Percentiles rank a stretch among this genome's conserved stretches.
Evolutionary conservation across 2,797 vertebrate species (phyloP).

Genomic region (Pelobates cultripes): DNA sequence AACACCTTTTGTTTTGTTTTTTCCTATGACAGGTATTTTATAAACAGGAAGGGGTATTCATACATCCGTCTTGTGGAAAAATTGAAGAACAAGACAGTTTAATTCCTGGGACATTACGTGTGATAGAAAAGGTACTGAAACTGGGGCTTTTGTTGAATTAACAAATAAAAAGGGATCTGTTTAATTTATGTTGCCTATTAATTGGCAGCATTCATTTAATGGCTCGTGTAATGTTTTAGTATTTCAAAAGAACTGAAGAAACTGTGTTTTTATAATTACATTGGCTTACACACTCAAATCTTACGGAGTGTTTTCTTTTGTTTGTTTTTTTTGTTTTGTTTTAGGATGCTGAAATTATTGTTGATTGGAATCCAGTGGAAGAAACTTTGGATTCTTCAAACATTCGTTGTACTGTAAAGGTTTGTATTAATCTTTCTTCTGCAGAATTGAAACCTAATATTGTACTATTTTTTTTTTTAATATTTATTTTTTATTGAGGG

Average conservation of each 20-base stretch:
- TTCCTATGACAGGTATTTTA: constrained; percentile 78
- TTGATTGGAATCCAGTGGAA: constrained; percentile 91
- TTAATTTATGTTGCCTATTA: too few relatives aligned
- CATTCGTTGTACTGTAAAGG: constrained; percentile 95
- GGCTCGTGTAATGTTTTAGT: too few relatives aligned
- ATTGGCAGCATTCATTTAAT: too few relatives aligned
- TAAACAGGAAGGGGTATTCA: constrained; percentile 92
- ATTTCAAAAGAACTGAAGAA: too few relatives aligned
- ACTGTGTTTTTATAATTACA: too few relatives aligned
- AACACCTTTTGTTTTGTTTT: not conserved
- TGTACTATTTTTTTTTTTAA: too few relatives aligned
- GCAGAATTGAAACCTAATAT: too few relatives aligned
- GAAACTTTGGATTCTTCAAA: constrained; percentile 88
- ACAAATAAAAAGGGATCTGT: not conserved
- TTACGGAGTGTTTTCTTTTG: not conserved
- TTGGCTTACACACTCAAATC: too few relatives aligned
- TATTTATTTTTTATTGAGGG: too few relatives aligned
- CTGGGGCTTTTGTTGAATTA: not conserved
- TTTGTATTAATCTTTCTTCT: constrained; percentile 58
- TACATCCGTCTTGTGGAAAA: constrained; percentile 83
- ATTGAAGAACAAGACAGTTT: constrained; percentile 84
- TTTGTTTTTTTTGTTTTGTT: constrained; percentile 22
- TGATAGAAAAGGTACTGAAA: constrained; percentile 87
- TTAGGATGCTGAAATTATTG: constrained; percentile 86
- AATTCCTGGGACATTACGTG: constrained; percentile 82